Percentiles rank a stretch among this genome's conserved stretches.
phyloP scores from a whole-genome alignment of 2,797 vertebrate genomes.

The Artibeus lituratus region DNA sequence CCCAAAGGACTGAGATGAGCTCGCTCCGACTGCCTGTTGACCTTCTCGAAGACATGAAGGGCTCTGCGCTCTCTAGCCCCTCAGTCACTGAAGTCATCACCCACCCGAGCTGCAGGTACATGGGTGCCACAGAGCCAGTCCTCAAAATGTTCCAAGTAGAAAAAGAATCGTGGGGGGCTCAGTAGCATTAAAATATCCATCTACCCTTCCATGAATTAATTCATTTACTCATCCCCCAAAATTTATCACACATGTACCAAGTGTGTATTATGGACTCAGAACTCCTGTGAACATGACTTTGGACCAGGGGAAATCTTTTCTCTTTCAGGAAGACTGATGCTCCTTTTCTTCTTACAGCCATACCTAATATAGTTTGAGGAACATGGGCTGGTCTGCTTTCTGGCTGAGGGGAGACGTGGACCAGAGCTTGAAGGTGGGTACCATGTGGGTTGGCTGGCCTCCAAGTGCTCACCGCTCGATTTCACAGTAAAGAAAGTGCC shows the following conservation, averaged over 20 bases:
- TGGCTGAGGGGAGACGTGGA: not conserved
- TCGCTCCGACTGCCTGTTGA: not conserved
- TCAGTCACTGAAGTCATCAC: fast-evolving
- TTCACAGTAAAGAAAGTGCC: not conserved
- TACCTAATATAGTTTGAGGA: not conserved
- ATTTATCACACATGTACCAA: fast-evolving
- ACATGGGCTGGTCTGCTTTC: fast-evolving
- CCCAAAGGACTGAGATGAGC: not conserved
- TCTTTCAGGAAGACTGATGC: fast-evolving
- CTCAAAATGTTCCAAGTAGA: not conserved
- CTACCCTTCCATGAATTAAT: not conserved
- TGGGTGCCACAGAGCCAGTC: fast-evolving
- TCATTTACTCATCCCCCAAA: too few species aligned
- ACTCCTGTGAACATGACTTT: not conserved
- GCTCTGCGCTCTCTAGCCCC: fast-evolving
- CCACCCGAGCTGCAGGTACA: fast-evolving
- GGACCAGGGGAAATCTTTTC: not conserved
- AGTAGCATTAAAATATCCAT: fast-evolving
- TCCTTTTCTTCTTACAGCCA: not conserved
- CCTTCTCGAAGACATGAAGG: fast-evolving
- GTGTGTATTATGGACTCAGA: fast-evolving
- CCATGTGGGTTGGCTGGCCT: fast-evolving
- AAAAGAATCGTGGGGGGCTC: fast-evolving
- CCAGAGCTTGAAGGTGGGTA: too few species aligned
- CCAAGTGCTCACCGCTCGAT: not conserved